These are phyloP conservation scores for Eurypyga helias DNA, from an alignment of 2,113 vertebrate genomes.

Conservation along the genomic window DNA sequence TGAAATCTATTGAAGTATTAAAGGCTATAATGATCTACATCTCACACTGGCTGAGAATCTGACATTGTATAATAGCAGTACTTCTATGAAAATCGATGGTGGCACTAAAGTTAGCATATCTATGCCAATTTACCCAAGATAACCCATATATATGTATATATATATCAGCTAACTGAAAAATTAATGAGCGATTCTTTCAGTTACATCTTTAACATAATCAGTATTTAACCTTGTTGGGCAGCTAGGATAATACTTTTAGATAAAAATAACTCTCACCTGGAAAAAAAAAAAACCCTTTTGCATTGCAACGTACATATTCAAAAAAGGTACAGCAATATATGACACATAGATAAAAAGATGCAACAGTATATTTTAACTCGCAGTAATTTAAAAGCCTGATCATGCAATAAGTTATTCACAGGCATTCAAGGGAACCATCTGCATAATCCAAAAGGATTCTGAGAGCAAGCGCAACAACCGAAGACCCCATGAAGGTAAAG, in stretches of 20 bases:
- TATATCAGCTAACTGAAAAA: constrained; percentile 17
- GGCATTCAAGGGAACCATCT: neutral
- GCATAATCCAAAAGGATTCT: neutral
- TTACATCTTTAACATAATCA: neutral
- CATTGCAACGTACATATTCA: neutral
- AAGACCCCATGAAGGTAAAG: neutral
- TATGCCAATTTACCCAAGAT: neutral
- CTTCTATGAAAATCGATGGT: neutral
- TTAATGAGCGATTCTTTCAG: neutral
- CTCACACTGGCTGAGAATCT: neutral
- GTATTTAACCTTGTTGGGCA: neutral
- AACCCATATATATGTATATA: neutral
- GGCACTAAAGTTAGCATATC: constrained; percentile 8
- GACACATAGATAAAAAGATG: neutral
- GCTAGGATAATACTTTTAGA: neutral
- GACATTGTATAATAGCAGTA: neutral
- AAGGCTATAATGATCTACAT: constrained; percentile 47
- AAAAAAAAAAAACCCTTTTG: neutral
- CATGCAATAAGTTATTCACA: neutral
- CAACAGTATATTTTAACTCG: neutral
- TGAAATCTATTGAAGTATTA: constrained; percentile 77
- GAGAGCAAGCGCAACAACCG: neutral
- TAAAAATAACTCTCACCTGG: neutral
- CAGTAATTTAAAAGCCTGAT: neutral
- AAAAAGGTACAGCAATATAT: neutral